Conservation (phyloP, 2,888 invertebrate genomes). For the Tanytarsus gracilentus region DNA sequence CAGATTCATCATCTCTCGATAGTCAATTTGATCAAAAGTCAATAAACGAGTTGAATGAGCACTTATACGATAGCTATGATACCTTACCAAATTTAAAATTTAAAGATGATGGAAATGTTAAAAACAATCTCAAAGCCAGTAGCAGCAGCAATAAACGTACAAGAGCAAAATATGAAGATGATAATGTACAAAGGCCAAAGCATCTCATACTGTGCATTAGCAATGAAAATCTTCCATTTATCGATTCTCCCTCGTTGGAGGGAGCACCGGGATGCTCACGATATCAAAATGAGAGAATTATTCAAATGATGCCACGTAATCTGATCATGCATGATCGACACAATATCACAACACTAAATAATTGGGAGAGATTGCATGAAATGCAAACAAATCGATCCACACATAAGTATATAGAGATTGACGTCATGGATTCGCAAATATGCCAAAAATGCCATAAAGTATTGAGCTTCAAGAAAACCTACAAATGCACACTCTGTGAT, state of each 20-base stretch:
- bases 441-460: conserved; percentile 26
- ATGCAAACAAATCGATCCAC: conserved; percentile 17
- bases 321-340: background rate
- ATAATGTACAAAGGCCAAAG: conserved; percentile 17
- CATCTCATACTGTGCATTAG: conserved; percentile 26
- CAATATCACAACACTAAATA: background rate
- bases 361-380: conserved; percentile 16
- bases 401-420: conserved; percentile 22
- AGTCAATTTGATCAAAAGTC: conserved; percentile 27
- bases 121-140: background rate
- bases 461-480: conserved; percentile 21
- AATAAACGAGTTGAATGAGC: conserved; percentile 25
- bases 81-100: conserved; percentile 19
- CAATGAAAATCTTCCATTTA: conserved; percentile 25
- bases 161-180: conserved; percentile 6
- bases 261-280: conserved; percentile 18
- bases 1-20: conserved; percentile 27
- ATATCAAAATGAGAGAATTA: conserved; percentile 18
- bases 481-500: conserved; percentile 29
- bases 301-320: conserved; percentile 26
- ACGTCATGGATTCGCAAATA: conserved; percentile 22
- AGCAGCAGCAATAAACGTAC: background rate
- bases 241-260: conserved; percentile 17
- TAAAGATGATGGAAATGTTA: background rate
- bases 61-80: conserved; percentile 27